Evolutionary conservation across 92 coral and sea anemone species (phyloP).

Genomic region (Phenganax stokvisi): DNA sequence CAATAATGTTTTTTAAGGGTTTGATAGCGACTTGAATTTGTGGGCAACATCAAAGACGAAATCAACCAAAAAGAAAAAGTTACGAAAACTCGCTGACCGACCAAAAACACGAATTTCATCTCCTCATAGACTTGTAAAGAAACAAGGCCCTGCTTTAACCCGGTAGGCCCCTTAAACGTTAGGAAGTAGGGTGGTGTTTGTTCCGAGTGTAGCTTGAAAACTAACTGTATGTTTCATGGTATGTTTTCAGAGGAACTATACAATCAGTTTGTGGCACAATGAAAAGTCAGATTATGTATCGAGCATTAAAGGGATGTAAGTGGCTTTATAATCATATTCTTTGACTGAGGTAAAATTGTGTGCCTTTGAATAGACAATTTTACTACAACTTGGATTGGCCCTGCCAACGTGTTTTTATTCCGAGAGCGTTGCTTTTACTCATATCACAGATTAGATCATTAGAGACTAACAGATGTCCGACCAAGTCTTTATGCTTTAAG

Average conservation of each 20-base stretch:
- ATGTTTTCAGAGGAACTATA: slow-evolving; percentile 61
- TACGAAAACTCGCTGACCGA: slow-evolving; percentile 30
- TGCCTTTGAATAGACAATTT: too few relatives aligned
- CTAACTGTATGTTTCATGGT: slow-evolving; percentile 3
- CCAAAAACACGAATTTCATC: not conserved
- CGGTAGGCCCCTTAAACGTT: not conserved
- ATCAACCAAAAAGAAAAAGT: slow-evolving; percentile 8
- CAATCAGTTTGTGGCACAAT: slow-evolving; percentile 88
- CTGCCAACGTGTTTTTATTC: not conserved
- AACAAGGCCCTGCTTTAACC: not conserved
- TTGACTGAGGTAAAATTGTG: too few relatives aligned
- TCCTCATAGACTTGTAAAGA: slow-evolving; percentile 15
- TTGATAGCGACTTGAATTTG: slow-evolving; percentile 32
- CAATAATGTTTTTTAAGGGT: not conserved
- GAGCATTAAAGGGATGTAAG: slow-evolving; percentile 98
- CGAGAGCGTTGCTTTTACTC: not conserved
- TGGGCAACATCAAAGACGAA: slow-evolving; percentile 26
- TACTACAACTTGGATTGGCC: too few relatives aligned
- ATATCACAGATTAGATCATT: too few relatives aligned
- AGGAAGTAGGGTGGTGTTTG: not conserved
- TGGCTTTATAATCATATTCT: not conserved
- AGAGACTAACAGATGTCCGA: too few relatives aligned
- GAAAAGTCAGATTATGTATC: slow-evolving; percentile 73
- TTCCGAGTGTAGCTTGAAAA: not conserved
- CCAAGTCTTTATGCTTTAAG: too few relatives aligned